phyloP scores from a whole-genome alignment of 1,140 invertebrate species.

The Andrena cerasifolii region DNA sequence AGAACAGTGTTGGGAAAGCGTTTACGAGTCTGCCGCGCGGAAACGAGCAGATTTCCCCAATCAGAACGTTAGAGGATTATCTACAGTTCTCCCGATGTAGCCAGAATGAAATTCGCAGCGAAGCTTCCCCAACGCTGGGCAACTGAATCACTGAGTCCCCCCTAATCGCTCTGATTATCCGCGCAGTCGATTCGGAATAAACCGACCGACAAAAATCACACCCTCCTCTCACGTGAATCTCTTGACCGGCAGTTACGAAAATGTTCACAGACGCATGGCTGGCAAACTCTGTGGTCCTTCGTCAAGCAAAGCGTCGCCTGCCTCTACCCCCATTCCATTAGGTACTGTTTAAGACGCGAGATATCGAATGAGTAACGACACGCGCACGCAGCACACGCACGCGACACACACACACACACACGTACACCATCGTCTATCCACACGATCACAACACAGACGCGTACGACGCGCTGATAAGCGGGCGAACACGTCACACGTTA shows the following conservation, averaged over 20 bases:
- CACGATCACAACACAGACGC: no score
- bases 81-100: not conserved
- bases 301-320: conserved; percentile 82
- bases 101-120: not conserved
- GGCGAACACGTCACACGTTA: not conserved
- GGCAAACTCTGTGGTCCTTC: conserved; percentile 83
- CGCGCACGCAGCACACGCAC: conserved; percentile 11
- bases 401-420: not conserved
- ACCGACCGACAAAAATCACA: conserved; percentile 4
- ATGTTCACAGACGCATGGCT: conserved; percentile 84
- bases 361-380: conserved; percentile 51
- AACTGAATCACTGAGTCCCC: conserved; percentile 19
- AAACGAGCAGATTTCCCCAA: not conserved
- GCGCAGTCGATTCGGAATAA: not conserved
- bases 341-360: conserved; percentile 73
- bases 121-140: conserved; percentile 41
- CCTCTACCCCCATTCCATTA: conserved; percentile 83
- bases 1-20: conserved; percentile 43
- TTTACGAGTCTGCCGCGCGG: not conserved
- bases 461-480: no score
- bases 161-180: conserved; percentile 29
- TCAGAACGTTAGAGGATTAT: conserved; percentile 1
- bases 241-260: conserved; percentile 79
- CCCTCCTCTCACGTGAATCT: conserved; percentile 59
- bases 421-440: no score